Conservation (phyloP, 2,888 invertebrate species). For the Fragum sueziense region DNA sequence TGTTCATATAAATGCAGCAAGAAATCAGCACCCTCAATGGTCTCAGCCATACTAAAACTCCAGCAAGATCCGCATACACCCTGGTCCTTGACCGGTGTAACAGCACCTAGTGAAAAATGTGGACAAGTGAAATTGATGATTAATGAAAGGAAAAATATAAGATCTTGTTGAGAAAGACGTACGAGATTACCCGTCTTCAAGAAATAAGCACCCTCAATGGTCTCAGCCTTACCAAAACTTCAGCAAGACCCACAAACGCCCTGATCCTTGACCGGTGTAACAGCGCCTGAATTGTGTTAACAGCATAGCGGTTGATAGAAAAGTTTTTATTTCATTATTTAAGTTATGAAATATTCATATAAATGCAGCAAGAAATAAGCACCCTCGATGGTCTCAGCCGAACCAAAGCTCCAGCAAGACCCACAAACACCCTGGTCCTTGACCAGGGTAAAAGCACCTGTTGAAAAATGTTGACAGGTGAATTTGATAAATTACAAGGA, state of each 20-base stretch:
- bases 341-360: no score
- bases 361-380: conserved; percentile 86
- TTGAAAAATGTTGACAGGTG: no score
- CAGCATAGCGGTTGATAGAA: no score
- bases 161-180: conserved; percentile 95
- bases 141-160: no score
- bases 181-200: conserved; percentile 87
- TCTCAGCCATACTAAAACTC: conserved; percentile 97
- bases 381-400: conserved; percentile 95
- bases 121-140: no score
- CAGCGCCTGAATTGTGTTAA: conserved; percentile 86
- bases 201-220: conserved; percentile 92
- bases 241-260: conserved; percentile 98
- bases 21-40: conserved; percentile 92
- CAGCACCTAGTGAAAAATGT: no score
- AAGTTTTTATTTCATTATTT: no score
- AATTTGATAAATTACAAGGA: no score
- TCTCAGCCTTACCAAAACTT: conserved; percentile 97
- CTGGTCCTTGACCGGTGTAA: conserved; percentile 97
- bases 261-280: conserved; percentile 97
- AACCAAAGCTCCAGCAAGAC: conserved; percentile 98
- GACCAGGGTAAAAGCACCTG: conserved; percentile 95
- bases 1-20: no score
- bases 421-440: conserved; percentile 98
- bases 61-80: conserved; percentile 98